Evolutionary conservation across 2,888 invertebrate species (phyloP).

Genomic region (Netelia inedita): DNA sequence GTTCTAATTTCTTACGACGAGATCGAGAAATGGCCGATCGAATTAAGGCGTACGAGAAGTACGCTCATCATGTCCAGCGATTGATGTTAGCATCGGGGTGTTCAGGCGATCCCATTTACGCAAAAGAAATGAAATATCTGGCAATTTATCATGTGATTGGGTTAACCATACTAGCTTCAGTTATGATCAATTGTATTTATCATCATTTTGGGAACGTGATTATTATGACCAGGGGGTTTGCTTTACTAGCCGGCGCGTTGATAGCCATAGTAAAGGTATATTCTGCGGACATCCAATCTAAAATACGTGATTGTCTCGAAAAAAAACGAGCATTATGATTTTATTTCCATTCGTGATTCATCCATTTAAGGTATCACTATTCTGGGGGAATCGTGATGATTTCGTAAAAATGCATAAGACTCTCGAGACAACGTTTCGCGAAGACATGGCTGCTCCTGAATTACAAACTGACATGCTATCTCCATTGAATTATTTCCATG

Average conservation of each 20-base stretch:
- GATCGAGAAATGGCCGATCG: not conserved
- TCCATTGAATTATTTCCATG: slow-evolving; percentile 7
- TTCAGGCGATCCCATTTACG: slow-evolving; percentile 25
- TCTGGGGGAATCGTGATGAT: not conserved
- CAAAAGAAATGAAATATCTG: slow-evolving; percentile 16
- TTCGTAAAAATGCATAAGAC: not conserved
- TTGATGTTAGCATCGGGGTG: slow-evolving; percentile 23
- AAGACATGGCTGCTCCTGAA: not conserved
- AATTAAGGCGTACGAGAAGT: slow-evolving; percentile 33
- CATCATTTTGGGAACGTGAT: slow-evolving; percentile 35
- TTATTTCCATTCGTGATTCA: not conserved
- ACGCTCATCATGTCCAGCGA: slow-evolving; percentile 14
- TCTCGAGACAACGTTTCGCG: not conserved
- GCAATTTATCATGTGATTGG: slow-evolving; percentile 18
- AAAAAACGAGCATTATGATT: too few relatives aligned
- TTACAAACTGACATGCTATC: slow-evolving; percentile 7
- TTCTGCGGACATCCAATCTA: too few relatives aligned
- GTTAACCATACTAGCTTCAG: not conserved
- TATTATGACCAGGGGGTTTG: slow-evolving; percentile 44
- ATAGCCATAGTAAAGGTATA: slow-evolving; percentile 31
- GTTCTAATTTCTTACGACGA: not conserved
- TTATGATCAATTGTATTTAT: slow-evolving; percentile 52
- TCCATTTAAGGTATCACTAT: not conserved
- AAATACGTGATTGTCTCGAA: too few relatives aligned
- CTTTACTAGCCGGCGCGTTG: slow-evolving; percentile 46